Percentiles rank a stretch among this genome's conserved stretches.
phyloP scores from a whole-genome alignment of 2,888 invertebrate species.

The Carabus problematicus region DNA sequence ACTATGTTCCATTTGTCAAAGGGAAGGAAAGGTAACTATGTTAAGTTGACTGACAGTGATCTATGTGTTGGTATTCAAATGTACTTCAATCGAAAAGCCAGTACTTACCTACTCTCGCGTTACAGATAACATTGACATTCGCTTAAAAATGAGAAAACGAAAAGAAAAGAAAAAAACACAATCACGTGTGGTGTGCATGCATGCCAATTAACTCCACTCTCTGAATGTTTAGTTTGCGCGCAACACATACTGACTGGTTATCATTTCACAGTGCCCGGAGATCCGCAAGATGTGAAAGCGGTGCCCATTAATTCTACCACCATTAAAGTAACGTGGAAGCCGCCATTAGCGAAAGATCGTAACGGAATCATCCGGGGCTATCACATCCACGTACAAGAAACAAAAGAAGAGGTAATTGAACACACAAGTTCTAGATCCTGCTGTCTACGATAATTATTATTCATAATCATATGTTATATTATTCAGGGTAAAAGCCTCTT shows the following conservation, averaged over 20 bases:
- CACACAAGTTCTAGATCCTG: slow-evolving; percentile 1
- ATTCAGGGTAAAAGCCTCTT: slow-evolving; percentile 76
- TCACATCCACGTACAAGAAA: slow-evolving; percentile 94
- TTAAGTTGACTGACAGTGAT: slow-evolving; percentile 41
- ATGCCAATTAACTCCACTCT: slow-evolving; percentile 49
- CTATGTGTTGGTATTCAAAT: slow-evolving; percentile 78
- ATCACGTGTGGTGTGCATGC: slow-evolving; percentile 57
- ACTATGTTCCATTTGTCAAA: slow-evolving; percentile 36
- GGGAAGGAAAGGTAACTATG: slow-evolving; percentile 39
- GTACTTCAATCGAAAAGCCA: slow-evolving; percentile 54
- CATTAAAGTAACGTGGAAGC: slow-evolving; percentile 93
- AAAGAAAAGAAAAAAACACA: slow-evolving; percentile 48
- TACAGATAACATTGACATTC: slow-evolving; percentile 28
- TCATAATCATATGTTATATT: background rate
- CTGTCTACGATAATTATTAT: slow-evolving; percentile 13
- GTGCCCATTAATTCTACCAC: slow-evolving; percentile 94
- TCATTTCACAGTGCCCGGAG: slow-evolving; percentile 89
- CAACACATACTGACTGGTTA: slow-evolving; percentile 49
- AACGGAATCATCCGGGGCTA: slow-evolving; percentile 97
- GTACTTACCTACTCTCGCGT: slow-evolving; percentile 27
- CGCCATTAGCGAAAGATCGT: slow-evolving; percentile 88
- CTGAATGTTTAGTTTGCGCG: slow-evolving; percentile 11
- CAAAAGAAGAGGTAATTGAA: slow-evolving; percentile 76
- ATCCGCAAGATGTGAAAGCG: slow-evolving; percentile 92
- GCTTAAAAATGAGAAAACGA: slow-evolving; percentile 44